A percentile compares a stretch with the other conserved stretches of the same genome.
Evolutionary conservation across 2,797 vertebrate genomes (phyloP).

Genomic region (Parotocinclus haroldoi): DNA sequence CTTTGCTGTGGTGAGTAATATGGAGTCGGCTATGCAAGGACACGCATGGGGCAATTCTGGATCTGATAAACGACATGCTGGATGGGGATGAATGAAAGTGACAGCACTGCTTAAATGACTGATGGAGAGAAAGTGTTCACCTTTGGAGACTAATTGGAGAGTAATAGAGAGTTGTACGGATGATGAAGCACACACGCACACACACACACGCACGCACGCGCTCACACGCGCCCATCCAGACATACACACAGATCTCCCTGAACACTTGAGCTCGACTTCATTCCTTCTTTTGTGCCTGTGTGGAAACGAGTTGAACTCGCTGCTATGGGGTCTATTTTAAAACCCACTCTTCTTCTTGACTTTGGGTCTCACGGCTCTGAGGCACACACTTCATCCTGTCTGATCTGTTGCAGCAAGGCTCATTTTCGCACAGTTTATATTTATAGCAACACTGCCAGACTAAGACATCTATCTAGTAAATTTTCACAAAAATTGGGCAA

Average conservation of each 20-base stretch:
- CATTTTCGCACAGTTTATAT: conserved; percentile 1
- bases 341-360: conserved; percentile 10
- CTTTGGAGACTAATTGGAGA: conserved; percentile 28
- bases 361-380: conserved; percentile 20
- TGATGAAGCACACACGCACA: conserved; percentile 14
- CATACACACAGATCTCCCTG: not conserved
- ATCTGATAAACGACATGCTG: conserved; percentile 24
- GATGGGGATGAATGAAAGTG: conserved; percentile 23
- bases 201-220: not conserved
- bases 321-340: conserved; percentile 23
- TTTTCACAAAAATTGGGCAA: too few relatives aligned
- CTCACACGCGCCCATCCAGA: conserved; percentile 1
- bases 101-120: conserved; percentile 21
- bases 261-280: not conserved
- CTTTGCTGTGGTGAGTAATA: conserved; percentile 10
- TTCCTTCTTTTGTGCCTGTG: not conserved
- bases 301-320: conserved; percentile 4
- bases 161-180: conserved; percentile 12
- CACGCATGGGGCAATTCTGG: not conserved
- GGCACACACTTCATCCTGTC: not conserved
- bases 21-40: not conserved
- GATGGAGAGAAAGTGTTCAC: conserved; percentile 24
- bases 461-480: not conserved
- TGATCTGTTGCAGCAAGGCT: conserved; percentile 3
- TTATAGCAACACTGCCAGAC: not conserved